phyloP scores from a whole-genome alignment of 1,140 invertebrate genomes.

The Oncopodura yosiiana region DNA sequence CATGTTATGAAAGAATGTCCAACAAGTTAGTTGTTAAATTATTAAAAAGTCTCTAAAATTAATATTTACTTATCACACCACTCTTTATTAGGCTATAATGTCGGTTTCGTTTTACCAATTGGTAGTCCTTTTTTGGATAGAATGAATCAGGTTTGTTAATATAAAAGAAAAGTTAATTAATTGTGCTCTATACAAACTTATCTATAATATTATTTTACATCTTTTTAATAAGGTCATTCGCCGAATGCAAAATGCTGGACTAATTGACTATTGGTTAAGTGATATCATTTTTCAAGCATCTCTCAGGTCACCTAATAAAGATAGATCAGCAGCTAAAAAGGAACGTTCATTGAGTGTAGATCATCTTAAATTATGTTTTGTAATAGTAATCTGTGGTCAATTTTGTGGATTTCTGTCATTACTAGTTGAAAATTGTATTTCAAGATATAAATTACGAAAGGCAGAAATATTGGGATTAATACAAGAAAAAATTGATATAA shows the following conservation, averaged over 20 bases:
- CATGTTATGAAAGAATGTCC: constrained; percentile 32
- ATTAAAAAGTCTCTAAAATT: no score
- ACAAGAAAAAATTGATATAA: no score
- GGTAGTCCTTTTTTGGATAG: constrained; percentile 30
- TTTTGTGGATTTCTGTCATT: constrained; percentile 17
- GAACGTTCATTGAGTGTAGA: constrained; percentile 7
- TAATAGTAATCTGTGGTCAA: constrained; percentile 15
- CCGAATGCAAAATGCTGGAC: constrained; percentile 29
- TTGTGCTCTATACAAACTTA: background rate
- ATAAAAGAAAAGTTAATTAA: no score
- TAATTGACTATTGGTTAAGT: constrained; percentile 31
- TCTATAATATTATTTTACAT: constrained; percentile 7
- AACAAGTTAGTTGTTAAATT: no score
- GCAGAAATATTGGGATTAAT: no score
- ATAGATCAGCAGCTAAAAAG: background rate
- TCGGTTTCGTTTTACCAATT: constrained; percentile 29
- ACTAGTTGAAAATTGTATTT: constrained; percentile 6
- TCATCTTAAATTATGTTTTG: constrained; percentile 27
- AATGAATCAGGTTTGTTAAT: constrained; percentile 22
- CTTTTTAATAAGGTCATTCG: constrained; percentile 6
- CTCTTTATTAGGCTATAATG: no score
- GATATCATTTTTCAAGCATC: constrained; percentile 24
- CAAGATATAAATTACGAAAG: no score
- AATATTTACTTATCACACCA: no score
- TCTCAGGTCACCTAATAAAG: constrained; percentile 19